Conservation (phyloP, 2,797 vertebrate species). For the Anabas testudineus region DNA sequence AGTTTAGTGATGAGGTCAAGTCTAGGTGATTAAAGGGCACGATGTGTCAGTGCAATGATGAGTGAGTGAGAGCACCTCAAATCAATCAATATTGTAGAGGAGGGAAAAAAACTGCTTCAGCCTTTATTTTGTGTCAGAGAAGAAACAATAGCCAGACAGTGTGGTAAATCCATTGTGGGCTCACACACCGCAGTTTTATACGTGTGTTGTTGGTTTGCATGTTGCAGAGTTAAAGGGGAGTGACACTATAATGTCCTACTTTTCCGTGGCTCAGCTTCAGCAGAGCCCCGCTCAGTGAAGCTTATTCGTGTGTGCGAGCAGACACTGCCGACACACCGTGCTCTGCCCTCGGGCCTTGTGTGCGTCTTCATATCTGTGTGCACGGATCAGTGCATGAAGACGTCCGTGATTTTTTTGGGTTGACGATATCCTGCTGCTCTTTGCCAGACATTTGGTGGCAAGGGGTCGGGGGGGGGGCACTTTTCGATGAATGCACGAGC, state of each 20-base stretch:
- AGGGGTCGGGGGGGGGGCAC: constrained; percentile 25
- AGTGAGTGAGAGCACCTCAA: constrained; percentile 20
- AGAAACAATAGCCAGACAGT: not conserved
- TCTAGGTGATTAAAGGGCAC: constrained; percentile 50
- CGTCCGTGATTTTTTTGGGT: constrained; percentile 29
- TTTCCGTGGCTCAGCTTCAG: constrained; percentile 52
- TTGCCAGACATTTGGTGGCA: constrained; percentile 34
- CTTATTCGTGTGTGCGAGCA: constrained; percentile 62
- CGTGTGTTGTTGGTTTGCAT: constrained; percentile 51
- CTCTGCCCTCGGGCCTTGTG: constrained; percentile 47
- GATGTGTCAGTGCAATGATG: constrained; percentile 28
- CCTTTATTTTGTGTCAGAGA: not conserved
- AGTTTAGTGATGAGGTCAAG: constrained; percentile 39
- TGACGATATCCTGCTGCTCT: constrained; percentile 29
- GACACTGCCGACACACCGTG: constrained; percentile 34
- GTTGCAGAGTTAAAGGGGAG: constrained; percentile 32
- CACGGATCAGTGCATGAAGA: constrained; percentile 5
- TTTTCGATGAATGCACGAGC: constrained; percentile 49
- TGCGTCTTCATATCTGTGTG: constrained; percentile 17
- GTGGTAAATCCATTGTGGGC: constrained; percentile 26
- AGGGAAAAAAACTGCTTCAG: not conserved
- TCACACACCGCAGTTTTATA: constrained; percentile 35
- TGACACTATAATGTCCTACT: constrained; percentile 68
- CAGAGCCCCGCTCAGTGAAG: constrained; percentile 56
- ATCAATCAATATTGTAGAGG: constrained; percentile 26